phyloP scores from a whole-genome alignment of 2,113 vertebrate genomes.

The Syrrhaptes paradoxus region DNA sequence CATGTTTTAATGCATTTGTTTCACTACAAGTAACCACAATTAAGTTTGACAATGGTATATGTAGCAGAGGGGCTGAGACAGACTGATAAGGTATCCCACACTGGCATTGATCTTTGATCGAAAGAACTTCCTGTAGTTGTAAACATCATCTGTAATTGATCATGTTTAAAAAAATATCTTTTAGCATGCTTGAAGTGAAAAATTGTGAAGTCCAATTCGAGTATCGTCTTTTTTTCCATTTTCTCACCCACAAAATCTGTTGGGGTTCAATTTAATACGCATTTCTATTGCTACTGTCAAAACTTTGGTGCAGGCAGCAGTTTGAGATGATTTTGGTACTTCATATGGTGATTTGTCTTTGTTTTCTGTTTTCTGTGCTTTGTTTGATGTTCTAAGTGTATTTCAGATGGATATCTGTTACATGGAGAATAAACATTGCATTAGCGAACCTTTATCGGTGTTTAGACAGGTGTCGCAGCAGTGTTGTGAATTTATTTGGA shows the following conservation, averaged over 20 bases:
- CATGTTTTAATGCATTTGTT: neutral
- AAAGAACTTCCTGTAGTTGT: neutral
- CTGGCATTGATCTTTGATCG: neutral
- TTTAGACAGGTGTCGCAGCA: neutral
- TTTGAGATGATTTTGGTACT: neutral
- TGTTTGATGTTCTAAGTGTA: conserved; percentile 4
- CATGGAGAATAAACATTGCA: neutral
- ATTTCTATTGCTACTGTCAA: neutral
- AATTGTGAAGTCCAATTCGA: neutral
- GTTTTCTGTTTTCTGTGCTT: neutral
- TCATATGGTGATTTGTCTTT: neutral
- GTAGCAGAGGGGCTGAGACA: neutral
- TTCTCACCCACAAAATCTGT: neutral
- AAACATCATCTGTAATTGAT: neutral
- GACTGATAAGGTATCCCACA: rapidly evolving
- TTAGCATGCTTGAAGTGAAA: neutral
- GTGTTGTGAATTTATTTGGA: neutral
- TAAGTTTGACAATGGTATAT: neutral
- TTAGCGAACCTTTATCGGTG: neutral
- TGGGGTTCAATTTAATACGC: neutral
- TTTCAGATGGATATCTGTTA: neutral
- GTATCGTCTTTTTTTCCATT: rapidly evolving
- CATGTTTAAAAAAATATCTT: neutral
- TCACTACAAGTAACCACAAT: neutral
- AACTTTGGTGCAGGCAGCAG: neutral